phyloP scores from a whole-genome alignment of 1,140 invertebrate species.

The Cotesia typhae region DNA sequence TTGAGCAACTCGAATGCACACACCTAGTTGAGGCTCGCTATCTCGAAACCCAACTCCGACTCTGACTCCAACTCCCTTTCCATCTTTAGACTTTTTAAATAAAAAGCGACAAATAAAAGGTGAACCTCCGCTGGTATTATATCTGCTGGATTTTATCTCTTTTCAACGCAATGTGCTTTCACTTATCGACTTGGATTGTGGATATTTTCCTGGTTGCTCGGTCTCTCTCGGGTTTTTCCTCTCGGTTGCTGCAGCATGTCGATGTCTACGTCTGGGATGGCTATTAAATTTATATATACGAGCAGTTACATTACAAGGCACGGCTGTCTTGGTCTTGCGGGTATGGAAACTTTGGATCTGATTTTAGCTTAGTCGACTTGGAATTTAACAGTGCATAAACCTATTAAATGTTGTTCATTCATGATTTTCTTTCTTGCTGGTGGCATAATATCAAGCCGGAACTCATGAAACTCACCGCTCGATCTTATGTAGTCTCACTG shows the following conservation, averaged over 20 bases:
- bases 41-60: conserved; percentile 7
- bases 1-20: conserved; percentile 37
- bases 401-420: conserved; percentile 49
- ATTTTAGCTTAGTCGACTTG: conserved; percentile 14
- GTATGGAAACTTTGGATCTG: neutral
- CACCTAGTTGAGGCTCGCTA: conserved; percentile 21
- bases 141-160: conserved; percentile 4
- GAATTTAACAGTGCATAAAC: conserved; percentile 30
- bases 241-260: too few species aligned
- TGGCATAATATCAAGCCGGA: conserved; percentile 19
- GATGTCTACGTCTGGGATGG: too few species aligned
- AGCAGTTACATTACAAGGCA: too few species aligned
- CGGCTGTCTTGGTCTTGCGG: too few species aligned
- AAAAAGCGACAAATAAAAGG: neutral
- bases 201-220: neutral
- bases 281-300: neutral
- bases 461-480: conserved; percentile 36
- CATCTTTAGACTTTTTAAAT: neutral
- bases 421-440: conserved; percentile 44
- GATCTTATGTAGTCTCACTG: conserved; percentile 31
- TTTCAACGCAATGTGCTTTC: neutral
- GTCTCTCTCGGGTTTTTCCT: neutral
- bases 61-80: conserved; percentile 24
- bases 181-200: neutral
- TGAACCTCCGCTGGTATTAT: neutral